Percentiles rank a stretch among this genome's conserved stretches.
Conservation (phyloP, 2,113 vertebrate genomes). For the Saguinus midas region DNA sequence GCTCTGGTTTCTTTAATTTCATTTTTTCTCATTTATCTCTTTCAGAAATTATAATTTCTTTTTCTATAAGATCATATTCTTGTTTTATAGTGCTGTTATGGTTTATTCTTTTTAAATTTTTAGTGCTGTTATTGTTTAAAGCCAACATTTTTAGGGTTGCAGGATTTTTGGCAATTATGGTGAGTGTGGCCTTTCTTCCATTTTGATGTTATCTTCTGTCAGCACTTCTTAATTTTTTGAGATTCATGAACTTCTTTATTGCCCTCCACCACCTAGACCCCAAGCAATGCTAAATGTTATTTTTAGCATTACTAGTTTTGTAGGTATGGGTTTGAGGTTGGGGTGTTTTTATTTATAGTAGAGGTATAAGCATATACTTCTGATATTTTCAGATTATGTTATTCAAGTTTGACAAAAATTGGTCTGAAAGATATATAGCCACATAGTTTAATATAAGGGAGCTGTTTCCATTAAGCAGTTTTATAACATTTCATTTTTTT, state of each 20-base stretch:
- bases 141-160: not conserved
- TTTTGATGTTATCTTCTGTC: conserved; percentile 9
- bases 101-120: not conserved
- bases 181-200: not conserved
- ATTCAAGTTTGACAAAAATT: conserved; percentile 22
- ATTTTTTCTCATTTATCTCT: conserved; percentile 1
- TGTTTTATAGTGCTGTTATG: not conserved
- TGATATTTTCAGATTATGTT: not conserved
- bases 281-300: not conserved
- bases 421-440: not conserved
- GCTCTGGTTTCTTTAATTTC: not conserved
- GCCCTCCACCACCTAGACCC: not conserved
- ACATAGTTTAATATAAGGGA: not conserved
- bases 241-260: not conserved
- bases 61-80: not conserved
- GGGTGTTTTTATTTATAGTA: not conserved
- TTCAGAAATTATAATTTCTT: conserved; percentile 1
- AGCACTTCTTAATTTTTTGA: conserved; percentile 29
- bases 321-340: not conserved
- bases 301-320: conserved; percentile 23
- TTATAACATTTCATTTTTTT: conserved; percentile 55
- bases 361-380: not conserved
- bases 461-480: not conserved
- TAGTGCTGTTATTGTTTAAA: not conserved
- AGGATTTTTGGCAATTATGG: not conserved